Conservation (phyloP, 2,888 invertebrate genomes). For the Melanostoma mellinum region DNA sequence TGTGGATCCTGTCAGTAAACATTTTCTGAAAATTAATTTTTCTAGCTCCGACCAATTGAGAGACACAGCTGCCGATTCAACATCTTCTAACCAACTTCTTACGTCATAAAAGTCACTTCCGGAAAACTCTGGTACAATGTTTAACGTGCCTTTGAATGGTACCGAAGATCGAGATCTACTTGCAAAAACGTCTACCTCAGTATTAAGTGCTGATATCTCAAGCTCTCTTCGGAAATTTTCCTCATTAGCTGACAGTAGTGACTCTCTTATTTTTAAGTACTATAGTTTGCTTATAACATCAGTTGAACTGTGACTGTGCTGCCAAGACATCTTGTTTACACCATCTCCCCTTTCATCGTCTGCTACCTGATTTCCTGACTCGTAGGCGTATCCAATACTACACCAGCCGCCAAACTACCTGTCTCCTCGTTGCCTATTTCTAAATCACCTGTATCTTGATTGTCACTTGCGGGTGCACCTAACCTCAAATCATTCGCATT, state of each 20-base stretch:
- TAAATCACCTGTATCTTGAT: not conserved
- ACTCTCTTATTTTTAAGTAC: constrained; percentile 1
- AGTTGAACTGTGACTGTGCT: not conserved
- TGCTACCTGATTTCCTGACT: too few relatives aligned
- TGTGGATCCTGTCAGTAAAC: not conserved
- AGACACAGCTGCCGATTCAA: not conserved
- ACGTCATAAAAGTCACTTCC: not conserved
- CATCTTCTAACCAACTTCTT: constrained; percentile 2
- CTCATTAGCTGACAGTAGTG: not conserved
- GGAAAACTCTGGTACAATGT: not conserved
- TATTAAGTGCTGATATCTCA: not conserved
- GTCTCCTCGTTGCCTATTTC: too few relatives aligned
- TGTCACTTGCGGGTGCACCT: not conserved
- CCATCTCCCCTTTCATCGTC: too few relatives aligned
- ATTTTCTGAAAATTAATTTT: not conserved
- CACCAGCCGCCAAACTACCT: too few relatives aligned
- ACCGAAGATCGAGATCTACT: not conserved
- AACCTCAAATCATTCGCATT: not conserved
- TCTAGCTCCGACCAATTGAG: constrained; percentile 1
- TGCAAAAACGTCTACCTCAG: not conserved
- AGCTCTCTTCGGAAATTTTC: constrained; percentile 2
- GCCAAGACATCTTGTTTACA: not conserved
- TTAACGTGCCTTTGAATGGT: not conserved
- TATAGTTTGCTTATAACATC: not conserved
- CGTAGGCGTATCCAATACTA: not conserved